Conservation (phyloP, 2,888 invertebrate species). For the Drosophila formosana region DNA sequence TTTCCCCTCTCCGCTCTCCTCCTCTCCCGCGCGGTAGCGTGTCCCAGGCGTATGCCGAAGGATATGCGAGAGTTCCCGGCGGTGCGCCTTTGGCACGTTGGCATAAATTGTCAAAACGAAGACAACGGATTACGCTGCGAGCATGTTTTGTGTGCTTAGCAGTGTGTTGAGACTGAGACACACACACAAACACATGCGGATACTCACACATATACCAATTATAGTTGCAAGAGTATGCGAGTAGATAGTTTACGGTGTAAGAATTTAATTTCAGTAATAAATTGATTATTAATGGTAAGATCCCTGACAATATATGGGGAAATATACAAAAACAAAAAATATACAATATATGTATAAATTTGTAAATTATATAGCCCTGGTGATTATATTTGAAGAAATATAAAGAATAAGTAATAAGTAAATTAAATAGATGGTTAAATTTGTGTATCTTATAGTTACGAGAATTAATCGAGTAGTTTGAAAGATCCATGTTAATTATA, state of each 20-base stretch:
- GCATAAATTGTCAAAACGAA: conserved; percentile 74
- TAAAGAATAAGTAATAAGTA: no score
- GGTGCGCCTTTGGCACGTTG: conserved; percentile 31
- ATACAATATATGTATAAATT: no score
- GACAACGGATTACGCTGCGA: conserved; percentile 65
- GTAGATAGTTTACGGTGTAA: conserved; percentile 24
- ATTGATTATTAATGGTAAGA: no score
- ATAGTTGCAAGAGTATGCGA: conserved; percentile 1
- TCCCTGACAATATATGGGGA: no score
- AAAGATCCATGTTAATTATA: no score
- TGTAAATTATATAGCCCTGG: no score
- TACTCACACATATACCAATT: conserved; percentile 13
- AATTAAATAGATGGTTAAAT: no score
- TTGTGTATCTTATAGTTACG: no score
- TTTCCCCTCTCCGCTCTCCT: background rate
- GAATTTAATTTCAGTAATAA: no score
- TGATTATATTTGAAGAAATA: no score
- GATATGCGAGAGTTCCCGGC: conserved; percentile 29
- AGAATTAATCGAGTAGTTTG: no score
- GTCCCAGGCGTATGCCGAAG: conserved; percentile 33
- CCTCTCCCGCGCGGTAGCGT: background rate
- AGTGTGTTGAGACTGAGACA: conserved; percentile 6
- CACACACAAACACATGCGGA: background rate
- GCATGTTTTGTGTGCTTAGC: conserved; percentile 15
- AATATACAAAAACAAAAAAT: no score